Evolutionary conservation across 2,888 invertebrate genomes (phyloP), one percentile per base, ranked within the genome.

Genomic region (Acrobeloides nanus): DNA sequence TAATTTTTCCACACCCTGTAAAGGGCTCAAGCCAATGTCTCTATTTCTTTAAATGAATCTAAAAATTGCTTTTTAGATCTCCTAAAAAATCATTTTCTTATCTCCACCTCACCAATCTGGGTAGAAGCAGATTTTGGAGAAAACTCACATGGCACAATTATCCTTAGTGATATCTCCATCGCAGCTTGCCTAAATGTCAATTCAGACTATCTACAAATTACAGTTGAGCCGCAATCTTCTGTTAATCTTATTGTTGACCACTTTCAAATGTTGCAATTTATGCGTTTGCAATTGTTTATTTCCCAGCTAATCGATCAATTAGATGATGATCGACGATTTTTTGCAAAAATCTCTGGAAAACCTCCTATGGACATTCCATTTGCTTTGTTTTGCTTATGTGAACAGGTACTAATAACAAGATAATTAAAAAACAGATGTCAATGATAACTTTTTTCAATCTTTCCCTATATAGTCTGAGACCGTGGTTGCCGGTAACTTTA

Each of bases 231-330:
- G 6, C 50, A 46, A 5, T 54, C 55, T n/a, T 51, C 58, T 4
- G 37, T 70, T n/a, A 51, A 57, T 4, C 33, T 64, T 7, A 42
- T 57, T 8, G 40, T 72, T 25, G 69, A 72, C 50, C 72, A 72
- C 49, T 73, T 64, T 46, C 71, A 72, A 45, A 62, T 67, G 25
- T 49, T 68, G 21, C 63, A 64, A 37, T 34, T 64, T 21, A 44
- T 51, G 38, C 35, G 49, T 18, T 31, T 55, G 12, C 44, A 50
- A 8, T 54, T 51, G 10, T 18, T 29, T 10, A 21, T 68, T 23
- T 46, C 50, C 12, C 42, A 52, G 5, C 62, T 71, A 41, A 45
- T 58, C 29, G 66, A 66, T 10, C 51, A 61, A 15, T 47, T 72
- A 21, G 32, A 64, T 7, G 32, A 40, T 1, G 67, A 71, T 46